Conservation (phyloP, 2,113 vertebrate genomes). For the Vidua chalybeata region DNA sequence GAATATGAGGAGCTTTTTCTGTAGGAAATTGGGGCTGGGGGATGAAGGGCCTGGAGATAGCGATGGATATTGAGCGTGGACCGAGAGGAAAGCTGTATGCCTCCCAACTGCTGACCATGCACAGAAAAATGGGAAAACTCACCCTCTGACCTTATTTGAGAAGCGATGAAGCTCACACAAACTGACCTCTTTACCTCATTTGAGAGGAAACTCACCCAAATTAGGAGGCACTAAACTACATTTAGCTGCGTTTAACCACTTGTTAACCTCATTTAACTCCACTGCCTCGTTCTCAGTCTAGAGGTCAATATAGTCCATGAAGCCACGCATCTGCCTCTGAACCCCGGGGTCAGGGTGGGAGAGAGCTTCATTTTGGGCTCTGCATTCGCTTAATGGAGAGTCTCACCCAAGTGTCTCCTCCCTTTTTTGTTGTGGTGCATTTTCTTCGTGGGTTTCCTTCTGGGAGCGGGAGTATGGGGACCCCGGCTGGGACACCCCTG, state of each 20-base stretch:
- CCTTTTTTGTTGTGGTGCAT: not conserved
- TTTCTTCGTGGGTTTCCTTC: not conserved
- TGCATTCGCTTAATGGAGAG: not conserved
- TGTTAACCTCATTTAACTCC: not conserved
- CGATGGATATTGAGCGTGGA: not conserved
- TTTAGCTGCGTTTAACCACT: not conserved
- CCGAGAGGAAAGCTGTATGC: not conserved
- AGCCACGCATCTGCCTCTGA: not conserved
- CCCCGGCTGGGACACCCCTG: not conserved
- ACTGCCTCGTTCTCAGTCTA: not conserved
- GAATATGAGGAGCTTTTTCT: not conserved
- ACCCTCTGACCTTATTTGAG: not conserved
- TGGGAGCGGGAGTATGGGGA: not conserved
- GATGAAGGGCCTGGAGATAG: not conserved
- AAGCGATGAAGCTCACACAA: not conserved
- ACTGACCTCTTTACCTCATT: slow-evolving; percentile 30
- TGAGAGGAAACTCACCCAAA: slow-evolving; percentile 20
- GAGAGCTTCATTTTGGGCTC: not conserved
- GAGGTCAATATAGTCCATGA: not conserved
- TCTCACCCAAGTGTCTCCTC: not conserved
- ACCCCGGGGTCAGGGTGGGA: no score
- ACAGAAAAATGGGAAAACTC: not conserved
- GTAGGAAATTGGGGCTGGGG: not conserved
- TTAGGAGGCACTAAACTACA: not conserved
- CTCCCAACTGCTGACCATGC: fast-evolving